A percentile compares a stretch with the other conserved stretches of the same genome.
phyloP scores from a whole-genome alignment of 2,113 vertebrate species.

The Chloroceryle aenea region DNA sequence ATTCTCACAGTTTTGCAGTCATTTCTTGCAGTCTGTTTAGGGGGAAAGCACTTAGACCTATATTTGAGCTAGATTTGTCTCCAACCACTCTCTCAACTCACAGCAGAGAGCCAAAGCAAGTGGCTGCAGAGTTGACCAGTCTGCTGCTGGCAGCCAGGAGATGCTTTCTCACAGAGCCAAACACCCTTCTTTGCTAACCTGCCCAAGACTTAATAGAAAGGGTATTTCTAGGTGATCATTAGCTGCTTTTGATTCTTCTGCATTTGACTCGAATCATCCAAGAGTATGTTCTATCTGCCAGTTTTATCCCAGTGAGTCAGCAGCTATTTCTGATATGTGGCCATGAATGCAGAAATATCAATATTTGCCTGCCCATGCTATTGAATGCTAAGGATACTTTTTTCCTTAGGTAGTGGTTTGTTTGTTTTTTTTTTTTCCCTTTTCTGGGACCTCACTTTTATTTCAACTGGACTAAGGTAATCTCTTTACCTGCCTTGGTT shows the following conservation, averaged over 20 bases:
- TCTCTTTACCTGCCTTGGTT: background rate
- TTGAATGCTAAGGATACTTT: background rate
- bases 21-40: conserved; percentile 35
- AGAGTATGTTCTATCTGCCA: background rate
- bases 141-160: background rate
- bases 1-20: conserved; percentile 50
- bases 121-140: background rate
- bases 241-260: background rate
- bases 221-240: background rate
- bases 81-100: background rate
- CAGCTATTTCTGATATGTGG: background rate
- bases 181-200: background rate
- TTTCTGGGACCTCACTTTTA: background rate
- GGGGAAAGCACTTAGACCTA: conserved; percentile 12
- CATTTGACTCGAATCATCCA: background rate
- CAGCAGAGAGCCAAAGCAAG: background rate
- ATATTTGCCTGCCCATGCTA: background rate
- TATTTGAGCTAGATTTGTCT: conserved; percentile 8
- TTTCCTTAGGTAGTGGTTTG: background rate
- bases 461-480: background rate
- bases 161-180: background rate
- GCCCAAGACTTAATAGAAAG: background rate
- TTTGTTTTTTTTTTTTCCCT: background rate
- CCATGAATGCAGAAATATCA: background rate
- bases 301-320: background rate